phyloP scores from a whole-genome alignment of 2,113 vertebrate genomes.

The Eupsittula cactorum region DNA sequence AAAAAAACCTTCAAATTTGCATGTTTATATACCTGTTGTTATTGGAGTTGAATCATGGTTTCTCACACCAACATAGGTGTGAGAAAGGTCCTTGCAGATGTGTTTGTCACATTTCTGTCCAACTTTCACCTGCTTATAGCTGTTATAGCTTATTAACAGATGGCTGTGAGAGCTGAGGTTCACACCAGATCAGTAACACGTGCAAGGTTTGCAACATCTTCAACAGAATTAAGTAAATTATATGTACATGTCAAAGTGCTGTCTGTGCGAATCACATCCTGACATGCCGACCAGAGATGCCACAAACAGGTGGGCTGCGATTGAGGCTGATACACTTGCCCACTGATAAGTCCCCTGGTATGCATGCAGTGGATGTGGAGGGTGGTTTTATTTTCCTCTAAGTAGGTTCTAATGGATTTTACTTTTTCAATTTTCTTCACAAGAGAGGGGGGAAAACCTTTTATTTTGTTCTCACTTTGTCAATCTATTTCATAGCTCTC shows the following conservation, averaged over 20 bases:
- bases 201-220: background rate
- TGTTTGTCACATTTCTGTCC: background rate
- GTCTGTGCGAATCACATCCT: fast-evolving
- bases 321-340: background rate
- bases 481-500: background rate
- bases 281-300: fast-evolving
- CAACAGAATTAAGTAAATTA: background rate
- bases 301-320: background rate
- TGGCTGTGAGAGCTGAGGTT: background rate
- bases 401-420: background rate
- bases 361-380: background rate
- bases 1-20: background rate
- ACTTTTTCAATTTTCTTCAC: background rate
- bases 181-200: background rate
- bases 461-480: background rate
- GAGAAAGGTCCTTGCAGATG: background rate
- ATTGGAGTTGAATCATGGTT: background rate
- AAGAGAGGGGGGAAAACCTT: background rate
- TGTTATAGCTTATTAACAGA: background rate
- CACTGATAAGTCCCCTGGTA: background rate
- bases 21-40: background rate
- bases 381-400: slow-evolving; percentile 26
- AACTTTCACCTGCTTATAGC: background rate
- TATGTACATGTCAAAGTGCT: background rate
- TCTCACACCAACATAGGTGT: background rate